A percentile compares a stretch with the other conserved stretches of the same genome.
Conservation (phyloP, 1,140 invertebrate genomes). For the Zelostemma sp. region DNA sequence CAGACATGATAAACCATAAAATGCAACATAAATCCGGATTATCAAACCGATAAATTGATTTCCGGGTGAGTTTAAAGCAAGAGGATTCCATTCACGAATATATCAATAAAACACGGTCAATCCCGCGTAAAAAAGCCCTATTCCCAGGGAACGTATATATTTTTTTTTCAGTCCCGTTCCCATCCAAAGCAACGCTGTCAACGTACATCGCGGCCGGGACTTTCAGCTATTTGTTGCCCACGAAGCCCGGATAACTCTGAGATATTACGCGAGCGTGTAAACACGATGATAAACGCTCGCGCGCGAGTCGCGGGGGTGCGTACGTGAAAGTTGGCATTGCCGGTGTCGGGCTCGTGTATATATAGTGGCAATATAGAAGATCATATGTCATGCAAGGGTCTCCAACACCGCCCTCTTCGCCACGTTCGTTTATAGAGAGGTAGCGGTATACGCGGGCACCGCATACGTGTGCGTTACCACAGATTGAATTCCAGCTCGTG, state of each 20-base stretch:
- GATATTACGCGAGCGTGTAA: constrained; percentile 57
- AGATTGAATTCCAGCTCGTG: constrained; percentile 63
- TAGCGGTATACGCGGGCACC: constrained; percentile 25
- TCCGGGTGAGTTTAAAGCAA: too few species aligned
- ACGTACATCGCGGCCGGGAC: constrained; percentile 12
- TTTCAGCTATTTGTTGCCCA: constrained; percentile 57
- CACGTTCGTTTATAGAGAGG: constrained; percentile 52
- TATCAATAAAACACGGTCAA: too few species aligned
- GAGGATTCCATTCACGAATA: too few species aligned
- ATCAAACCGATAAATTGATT: too few species aligned
- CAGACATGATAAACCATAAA: too few species aligned
- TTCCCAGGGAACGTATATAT: too few species aligned
- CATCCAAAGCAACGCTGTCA: constrained; percentile 46
- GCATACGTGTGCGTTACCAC: constrained; percentile 16
- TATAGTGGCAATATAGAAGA: constrained; percentile 60
- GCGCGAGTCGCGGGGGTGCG: constrained; percentile 31
- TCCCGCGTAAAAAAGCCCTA: too few species aligned
- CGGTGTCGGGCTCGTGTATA: constrained; percentile 42
- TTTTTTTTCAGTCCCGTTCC: constrained; percentile 11
- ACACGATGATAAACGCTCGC: constrained; percentile 58
- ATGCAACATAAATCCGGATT: too few species aligned
- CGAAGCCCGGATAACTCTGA: constrained; percentile 54
- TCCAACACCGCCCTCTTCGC: constrained; percentile 34
- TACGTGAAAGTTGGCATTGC: constrained; percentile 34
- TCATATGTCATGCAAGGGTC: constrained; percentile 62